Evolutionary conservation across 2,888 invertebrate species (phyloP).

Genomic region (Agelastica alni): DNA sequence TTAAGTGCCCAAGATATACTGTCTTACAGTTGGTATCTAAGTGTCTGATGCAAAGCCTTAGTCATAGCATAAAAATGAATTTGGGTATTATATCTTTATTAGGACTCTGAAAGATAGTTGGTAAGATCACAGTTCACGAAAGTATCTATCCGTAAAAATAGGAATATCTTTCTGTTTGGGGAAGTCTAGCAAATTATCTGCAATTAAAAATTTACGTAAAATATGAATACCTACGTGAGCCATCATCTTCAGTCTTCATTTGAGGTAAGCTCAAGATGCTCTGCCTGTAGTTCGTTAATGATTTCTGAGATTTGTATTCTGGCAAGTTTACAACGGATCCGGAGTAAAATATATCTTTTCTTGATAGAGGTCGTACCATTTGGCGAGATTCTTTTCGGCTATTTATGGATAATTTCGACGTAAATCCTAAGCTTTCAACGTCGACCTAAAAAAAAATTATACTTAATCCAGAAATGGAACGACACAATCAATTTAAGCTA

Average conservation of each 20-base stretch:
- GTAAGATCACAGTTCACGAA: too few relatives aligned
- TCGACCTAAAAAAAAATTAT: conserved; percentile 60
- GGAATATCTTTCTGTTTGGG: too few relatives aligned
- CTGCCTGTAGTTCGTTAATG: conserved; percentile 86
- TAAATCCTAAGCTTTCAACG: conserved; percentile 70
- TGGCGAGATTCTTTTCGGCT: conserved; percentile 60
- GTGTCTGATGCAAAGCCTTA: too few relatives aligned
- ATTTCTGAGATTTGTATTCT: conserved; percentile 91
- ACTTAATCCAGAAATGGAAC: too few relatives aligned
- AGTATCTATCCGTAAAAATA: too few relatives aligned
- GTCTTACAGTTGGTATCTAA: too few relatives aligned
- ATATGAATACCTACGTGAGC: conserved; percentile 64
- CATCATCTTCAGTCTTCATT: conserved; percentile 62
- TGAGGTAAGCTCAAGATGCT: conserved; percentile 87
- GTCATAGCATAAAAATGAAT: too few relatives aligned
- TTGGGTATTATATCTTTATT: too few relatives aligned
- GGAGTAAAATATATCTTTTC: conserved; percentile 97
- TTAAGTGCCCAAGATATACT: too few relatives aligned
- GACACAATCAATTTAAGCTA: too few relatives aligned
- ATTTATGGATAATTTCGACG: conserved; percentile 65
- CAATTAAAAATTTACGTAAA: not conserved
- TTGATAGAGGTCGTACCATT: conserved; percentile 87
- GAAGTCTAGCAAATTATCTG: too few relatives aligned
- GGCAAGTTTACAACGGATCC: conserved; percentile 93
- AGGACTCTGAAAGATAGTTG: too few relatives aligned